Base-by-base conservation (phyloP, 2,113 vertebrate genomes). In the Odocoileus hemionus region DNA sequence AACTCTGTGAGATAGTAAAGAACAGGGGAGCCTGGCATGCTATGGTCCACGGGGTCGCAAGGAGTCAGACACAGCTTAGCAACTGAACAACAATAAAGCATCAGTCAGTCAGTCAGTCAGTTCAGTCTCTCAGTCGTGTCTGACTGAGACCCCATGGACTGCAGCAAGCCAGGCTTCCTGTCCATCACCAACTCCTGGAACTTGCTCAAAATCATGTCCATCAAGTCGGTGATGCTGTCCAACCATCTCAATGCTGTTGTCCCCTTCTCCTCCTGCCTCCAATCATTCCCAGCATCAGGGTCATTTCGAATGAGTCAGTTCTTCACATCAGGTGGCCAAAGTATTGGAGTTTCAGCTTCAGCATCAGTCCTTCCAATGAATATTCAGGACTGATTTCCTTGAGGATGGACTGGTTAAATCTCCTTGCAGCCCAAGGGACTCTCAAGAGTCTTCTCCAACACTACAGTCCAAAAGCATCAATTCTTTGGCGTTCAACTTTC, bases 401-500 rank as follows among this genome's bases (percentile, higher is more conserved):
- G 10, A 36, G n/a, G 17, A 36, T 70, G 9, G 2, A 70, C n/a
- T 36, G n/a, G 8, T 70, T 70, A 9, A 9, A 70, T 36, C 8
- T 70, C 17, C n/a, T 70, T 70, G n/a, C n/a, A 36, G 64, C 21
- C 33, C 64, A 67, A 17, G 64, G 64, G 64, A 67, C 17, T 36
- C n/a, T 67, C 33, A 67, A 67, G 33, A 36, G 33, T 36, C 17
- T 36, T 67, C 64, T 67, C 64, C 64, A 67, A 36, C 64, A 67
- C 64, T 11, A 67, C 10, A 19, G 17, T 67, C 21, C 4, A 1
- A 67, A 67, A 36, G 17, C 64, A 36, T 67, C 33, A 21, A 5
- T 67, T 67, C 33, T 67, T 67, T 1, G 2, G 64, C 0, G 0
- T 17, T 67, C 3, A 67, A 5, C 17, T 67, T 36, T 36, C 64